These are phyloP conservation scores for Sipha maydis DNA, from an alignment of 2,888 invertebrate genomes.

Conservation along the genomic window DNA sequence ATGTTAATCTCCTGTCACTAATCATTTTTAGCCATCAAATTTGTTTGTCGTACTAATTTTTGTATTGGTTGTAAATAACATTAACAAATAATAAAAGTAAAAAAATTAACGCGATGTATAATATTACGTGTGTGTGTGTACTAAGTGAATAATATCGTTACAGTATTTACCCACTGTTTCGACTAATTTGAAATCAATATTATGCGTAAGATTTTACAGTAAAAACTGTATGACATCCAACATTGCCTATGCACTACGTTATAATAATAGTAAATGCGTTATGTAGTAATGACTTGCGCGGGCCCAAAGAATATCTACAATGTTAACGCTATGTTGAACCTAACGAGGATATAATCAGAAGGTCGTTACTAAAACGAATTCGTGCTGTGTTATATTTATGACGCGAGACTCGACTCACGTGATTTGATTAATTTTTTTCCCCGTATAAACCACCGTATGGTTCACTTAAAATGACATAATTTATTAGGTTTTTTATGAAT, in stretches of 20 bases:
- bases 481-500: neutral
- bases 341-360: slow-evolving; percentile 23
- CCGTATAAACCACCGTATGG: neutral
- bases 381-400: neutral
- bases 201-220: neutral
- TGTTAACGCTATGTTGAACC: neutral
- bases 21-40: no score
- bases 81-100: no score
- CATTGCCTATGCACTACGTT: neutral
- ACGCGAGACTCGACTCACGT: neutral
- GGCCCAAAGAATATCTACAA: neutral
- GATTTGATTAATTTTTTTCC: neutral
- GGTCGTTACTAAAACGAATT: slow-evolving; percentile 24
- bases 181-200: slow-evolving; percentile 11
- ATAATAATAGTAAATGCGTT: neutral
- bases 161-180: neutral
- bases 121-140: no score
- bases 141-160: neutral
- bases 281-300: neutral
- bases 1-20: no score
- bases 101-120: no score
- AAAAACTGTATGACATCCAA: neutral
- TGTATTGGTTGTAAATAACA: no score
- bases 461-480: neutral
- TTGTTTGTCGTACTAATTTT: no score